These are phyloP conservation scores for Podilymbus podiceps DNA, from an alignment of 2,113 vertebrate species.

Conservation along the genomic window DNA sequence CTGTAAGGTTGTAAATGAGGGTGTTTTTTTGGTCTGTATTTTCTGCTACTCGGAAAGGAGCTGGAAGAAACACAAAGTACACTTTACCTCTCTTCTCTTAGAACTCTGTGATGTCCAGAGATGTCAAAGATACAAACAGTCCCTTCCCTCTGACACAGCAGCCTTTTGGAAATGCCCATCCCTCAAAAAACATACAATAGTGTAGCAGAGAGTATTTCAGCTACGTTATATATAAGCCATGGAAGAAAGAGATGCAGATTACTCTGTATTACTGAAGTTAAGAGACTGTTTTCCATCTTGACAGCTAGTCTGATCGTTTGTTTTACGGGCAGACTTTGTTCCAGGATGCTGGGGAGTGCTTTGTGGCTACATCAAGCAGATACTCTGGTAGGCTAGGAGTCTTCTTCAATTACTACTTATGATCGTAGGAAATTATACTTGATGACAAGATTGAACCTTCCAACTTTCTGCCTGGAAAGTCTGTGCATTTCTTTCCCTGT, in stretches of 20 bases:
- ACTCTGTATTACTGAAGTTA: neutral
- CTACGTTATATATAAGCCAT: fast-evolving
- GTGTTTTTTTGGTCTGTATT: neutral
- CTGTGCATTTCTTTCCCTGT: neutral
- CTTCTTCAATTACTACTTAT: neutral
- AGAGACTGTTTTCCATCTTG: neutral
- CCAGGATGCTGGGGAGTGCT: neutral
- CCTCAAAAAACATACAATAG: neutral
- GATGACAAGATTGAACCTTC: neutral
- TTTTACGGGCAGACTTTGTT: neutral
- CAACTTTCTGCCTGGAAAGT: neutral
- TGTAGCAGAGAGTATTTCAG: neutral
- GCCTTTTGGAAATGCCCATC: neutral
- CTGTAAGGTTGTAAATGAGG: neutral
- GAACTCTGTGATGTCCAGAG: neutral
- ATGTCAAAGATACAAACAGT: neutral
- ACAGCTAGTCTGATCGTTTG: neutral
- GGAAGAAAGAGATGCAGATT: neutral
- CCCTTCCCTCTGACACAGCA: neutral
- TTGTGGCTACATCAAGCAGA: neutral
- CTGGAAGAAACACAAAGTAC: neutral
- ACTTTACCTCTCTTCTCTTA: neutral
- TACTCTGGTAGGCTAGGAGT: neutral
- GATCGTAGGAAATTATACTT: neutral
- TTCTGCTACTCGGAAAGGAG: neutral